Conservation (phyloP, 2,113 vertebrate genomes). For the Paralichthys olivaceus region DNA sequence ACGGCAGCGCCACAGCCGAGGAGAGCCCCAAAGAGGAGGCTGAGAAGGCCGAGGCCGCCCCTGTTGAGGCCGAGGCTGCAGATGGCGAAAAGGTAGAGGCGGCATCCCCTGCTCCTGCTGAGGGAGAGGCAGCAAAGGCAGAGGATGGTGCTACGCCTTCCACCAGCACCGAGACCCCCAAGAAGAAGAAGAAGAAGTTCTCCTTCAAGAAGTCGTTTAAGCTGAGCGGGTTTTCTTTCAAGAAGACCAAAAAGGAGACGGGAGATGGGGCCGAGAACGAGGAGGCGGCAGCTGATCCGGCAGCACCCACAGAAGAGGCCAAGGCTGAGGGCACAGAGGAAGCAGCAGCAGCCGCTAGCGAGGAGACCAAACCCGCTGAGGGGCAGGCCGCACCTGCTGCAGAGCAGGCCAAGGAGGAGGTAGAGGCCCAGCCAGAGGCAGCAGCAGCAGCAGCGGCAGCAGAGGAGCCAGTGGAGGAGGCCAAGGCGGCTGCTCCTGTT, state of each 20-base stretch:
- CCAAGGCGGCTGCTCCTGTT: constrained; percentile 48
- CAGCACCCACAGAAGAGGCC: constrained; percentile 74
- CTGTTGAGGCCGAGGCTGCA: constrained; percentile 64
- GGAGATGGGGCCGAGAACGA: constrained; percentile 86
- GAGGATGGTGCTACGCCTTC: constrained; percentile 84
- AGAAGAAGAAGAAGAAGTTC: constrained; percentile 98
- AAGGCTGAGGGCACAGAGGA: constrained; percentile 75
- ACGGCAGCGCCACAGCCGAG: constrained; percentile 88
- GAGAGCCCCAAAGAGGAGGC: constrained; percentile 81
- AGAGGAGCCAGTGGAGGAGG: constrained; percentile 80
- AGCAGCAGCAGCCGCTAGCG: constrained; percentile 37
- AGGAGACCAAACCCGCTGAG: constrained; percentile 79
- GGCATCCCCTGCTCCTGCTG: constrained; percentile 79
- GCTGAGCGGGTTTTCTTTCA: constrained; percentile 96
- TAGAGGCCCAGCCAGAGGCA: constrained; percentile 66
- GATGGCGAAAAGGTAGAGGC: constrained; percentile 79
- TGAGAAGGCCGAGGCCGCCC: constrained; percentile 59
- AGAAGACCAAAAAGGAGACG: constrained; percentile 95
- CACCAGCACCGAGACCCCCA: constrained; percentile 90
- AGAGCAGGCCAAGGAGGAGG: constrained; percentile 57
- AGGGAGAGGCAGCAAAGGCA: constrained; percentile 83
- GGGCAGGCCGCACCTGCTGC: constrained; percentile 65
- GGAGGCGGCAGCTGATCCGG: constrained; percentile 62
- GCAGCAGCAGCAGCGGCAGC: constrained; percentile 66
- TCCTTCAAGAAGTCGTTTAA: constrained; percentile 99